Evolutionary conservation across 2,797 vertebrate species (phyloP), one percentile per base, ranked within the genome.

Genomic region (Betta splendens): DNA sequence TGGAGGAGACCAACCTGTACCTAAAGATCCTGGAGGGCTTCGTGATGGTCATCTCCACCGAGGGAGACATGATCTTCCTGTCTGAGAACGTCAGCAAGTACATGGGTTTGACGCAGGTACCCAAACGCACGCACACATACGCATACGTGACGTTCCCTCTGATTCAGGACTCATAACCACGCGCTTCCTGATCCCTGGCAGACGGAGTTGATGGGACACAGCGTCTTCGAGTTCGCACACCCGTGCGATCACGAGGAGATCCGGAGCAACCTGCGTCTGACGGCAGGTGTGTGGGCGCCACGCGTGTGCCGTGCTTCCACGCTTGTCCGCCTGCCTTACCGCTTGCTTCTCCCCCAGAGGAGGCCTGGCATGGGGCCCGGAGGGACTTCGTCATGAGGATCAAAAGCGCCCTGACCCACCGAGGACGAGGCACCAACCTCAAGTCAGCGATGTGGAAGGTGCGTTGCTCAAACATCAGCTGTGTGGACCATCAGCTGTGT

Each of bases 361-460:
- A 71, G 1, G 26, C 57, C 40, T 72, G 75, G 47, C 45, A 37
- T 1, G 52, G 62, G 12, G 58, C 46, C 9, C 94, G 94, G 59
- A 85, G 95, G 53, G 95, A 94, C 82, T 97, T 99, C 83, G 94
- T 98, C 81, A 88, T 98, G 69, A 93, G 97, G 80, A 95, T 99
- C 90, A 98, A 98, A 83, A 98, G 96, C 44, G 94, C 96, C 0
- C 81, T 96, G 73, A 96, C 95, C 9, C 94, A 93, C 80, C 90
- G 94, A 79, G 96, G 96, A 57, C 92, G 95, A 77, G 95, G 93
- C 32, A 89, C 94, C 84, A 97, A 96, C 81, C 92, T 98, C 77
- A 98, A 97, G 80, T 98, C 96, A 56, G 93, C 97, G 37, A 94
- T 95, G 0, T 99, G 97, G 97, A 99, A 98, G 93, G 97, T n/a